Percentiles rank a stretch among this genome's conserved stretches.
Evolutionary conservation across 2,113 vertebrate species (phyloP).

Genomic region (Amphiprion percula): DNA sequence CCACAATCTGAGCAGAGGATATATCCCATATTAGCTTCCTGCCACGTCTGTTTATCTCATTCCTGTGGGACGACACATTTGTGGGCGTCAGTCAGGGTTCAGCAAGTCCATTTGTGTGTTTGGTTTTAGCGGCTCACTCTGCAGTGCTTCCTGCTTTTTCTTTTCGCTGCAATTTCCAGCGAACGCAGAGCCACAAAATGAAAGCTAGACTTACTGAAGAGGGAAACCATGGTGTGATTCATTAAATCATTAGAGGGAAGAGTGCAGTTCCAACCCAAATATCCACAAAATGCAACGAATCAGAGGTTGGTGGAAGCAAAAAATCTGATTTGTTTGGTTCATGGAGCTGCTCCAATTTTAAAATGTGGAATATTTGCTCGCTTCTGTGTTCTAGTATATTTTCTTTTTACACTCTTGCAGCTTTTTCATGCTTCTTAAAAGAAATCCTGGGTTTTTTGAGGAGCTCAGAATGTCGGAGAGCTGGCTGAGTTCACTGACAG

Average conservation of each 20-base stretch:
- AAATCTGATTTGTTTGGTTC: too few relatives aligned
- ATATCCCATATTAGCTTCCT: conserved; percentile 60
- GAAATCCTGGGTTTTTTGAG: too few relatives aligned
- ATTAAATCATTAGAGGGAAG: background rate
- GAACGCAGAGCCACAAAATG: background rate
- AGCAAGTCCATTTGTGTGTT: conserved; percentile 46
- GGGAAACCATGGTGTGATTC: background rate
- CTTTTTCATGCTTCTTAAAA: too few relatives aligned
- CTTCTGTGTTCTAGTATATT: too few relatives aligned
- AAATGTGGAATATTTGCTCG: too few relatives aligned
- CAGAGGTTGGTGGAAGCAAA: too few relatives aligned
- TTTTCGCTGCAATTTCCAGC: conserved; percentile 7
- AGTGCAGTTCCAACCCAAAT: too few relatives aligned
- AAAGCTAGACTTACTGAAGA: background rate
- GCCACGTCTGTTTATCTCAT: conserved; percentile 39
- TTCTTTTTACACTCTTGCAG: too few relatives aligned
- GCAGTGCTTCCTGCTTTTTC: background rate
- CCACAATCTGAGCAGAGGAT: conserved; percentile 47
- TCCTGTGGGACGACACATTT: conserved; percentile 41
- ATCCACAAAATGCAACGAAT: too few relatives aligned
- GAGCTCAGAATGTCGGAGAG: too few relatives aligned
- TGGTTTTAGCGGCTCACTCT: conserved; percentile 38
- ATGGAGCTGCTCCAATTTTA: too few relatives aligned
- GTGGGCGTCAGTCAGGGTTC: conserved; percentile 56
- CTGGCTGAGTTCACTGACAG: background rate